Percentiles rank a stretch among this genome's conserved stretches.
Conservation (phyloP, 1,140 invertebrate genomes). For the Venturia canescens region DNA sequence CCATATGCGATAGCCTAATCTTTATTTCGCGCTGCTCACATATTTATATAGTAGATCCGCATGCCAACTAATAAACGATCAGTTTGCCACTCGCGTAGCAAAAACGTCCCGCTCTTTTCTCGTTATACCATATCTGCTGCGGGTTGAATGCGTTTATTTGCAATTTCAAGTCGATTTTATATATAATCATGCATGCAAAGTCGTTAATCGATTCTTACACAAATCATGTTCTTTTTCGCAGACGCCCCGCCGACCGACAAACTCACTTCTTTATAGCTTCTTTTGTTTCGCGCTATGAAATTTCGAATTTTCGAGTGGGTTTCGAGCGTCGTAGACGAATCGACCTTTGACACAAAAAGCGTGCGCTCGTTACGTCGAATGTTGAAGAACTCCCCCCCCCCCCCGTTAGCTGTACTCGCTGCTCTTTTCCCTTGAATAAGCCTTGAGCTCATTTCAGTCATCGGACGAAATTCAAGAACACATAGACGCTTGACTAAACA, state of each 20-base stretch:
- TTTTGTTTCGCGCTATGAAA: neutral
- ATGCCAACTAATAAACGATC: too few species aligned
- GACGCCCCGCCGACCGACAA: too few species aligned
- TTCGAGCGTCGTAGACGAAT: neutral
- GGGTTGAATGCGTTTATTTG: too few species aligned
- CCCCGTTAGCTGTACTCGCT: neutral
- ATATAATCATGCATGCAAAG: too few species aligned
- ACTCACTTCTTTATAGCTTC: neutral
- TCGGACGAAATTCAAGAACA: constrained; percentile 25
- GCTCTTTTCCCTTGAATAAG: constrained; percentile 41
- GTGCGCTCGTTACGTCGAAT: neutral
- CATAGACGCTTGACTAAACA: constrained; percentile 31
- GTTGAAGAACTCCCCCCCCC: neutral
- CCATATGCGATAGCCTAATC: constrained; percentile 57
- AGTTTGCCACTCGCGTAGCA: too few species aligned
- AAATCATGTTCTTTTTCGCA: too few species aligned
- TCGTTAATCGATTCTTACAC: too few species aligned
- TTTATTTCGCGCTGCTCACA: constrained; percentile 29
- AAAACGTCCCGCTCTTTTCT: too few species aligned
- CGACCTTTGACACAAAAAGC: constrained; percentile 19
- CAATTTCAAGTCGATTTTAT: too few species aligned
- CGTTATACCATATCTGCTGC: too few species aligned
- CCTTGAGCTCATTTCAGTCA: constrained; percentile 41
- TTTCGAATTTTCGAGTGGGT: constrained; percentile 17
- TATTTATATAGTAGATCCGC: too few species aligned